Evolutionary conservation across 92 coral and sea anemone species (phyloP).

Genomic region (Micromussa lordhowensis): DNA sequence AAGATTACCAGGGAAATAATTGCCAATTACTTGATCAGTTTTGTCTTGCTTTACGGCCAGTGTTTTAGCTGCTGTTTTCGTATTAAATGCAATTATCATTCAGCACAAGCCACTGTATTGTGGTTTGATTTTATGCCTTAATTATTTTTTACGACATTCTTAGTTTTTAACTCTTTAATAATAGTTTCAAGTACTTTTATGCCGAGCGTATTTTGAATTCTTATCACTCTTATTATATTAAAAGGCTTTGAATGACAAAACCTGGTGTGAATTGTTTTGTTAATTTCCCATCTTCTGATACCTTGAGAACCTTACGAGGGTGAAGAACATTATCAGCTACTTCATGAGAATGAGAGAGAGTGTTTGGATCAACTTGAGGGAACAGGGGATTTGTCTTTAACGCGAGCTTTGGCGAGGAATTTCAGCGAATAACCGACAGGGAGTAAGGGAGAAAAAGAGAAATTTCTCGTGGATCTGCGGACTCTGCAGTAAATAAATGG

Average conservation of each 20-base stretch:
- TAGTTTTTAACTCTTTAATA: not conserved
- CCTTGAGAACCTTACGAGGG: not conserved
- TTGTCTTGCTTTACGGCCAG: not conserved
- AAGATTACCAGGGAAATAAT: not conserved
- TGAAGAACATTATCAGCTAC: too few species aligned
- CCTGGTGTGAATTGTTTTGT: not conserved
- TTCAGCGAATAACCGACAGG: too few species aligned
- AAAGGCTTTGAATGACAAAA: not conserved
- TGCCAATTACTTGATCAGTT: not conserved
- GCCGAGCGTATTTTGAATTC: not conserved
- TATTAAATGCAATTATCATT: not conserved
- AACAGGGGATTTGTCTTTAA: too few species aligned
- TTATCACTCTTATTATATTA: not conserved
- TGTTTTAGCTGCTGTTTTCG: not conserved
- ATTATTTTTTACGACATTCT: not conserved
- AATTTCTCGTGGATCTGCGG: too few species aligned
- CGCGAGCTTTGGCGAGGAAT: too few species aligned
- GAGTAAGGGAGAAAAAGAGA: too few species aligned
- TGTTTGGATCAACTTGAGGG: too few species aligned
- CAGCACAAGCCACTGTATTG: not conserved
- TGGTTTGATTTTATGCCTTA: not conserved
- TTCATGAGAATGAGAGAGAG: too few species aligned
- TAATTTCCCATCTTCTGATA: not conserved
- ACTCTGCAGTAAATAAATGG: too few species aligned
- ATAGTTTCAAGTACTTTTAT: slow-evolving; percentile 2